Base-by-base conservation (phyloP, 35 echinoderm and acorn worm species). In the Holothuria glaberrima region DNA sequence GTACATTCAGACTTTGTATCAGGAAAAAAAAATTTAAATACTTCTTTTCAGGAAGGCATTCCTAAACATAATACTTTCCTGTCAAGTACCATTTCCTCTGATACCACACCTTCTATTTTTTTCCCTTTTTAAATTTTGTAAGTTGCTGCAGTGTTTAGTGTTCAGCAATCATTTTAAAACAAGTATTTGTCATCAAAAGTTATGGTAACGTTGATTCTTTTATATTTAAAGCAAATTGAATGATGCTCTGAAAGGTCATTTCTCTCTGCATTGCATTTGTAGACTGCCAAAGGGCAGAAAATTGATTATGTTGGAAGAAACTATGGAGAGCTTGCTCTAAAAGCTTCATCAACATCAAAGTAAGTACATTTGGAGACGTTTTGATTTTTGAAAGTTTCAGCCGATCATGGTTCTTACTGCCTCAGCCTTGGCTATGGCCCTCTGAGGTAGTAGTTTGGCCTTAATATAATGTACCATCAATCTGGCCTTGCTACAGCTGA, bases 271-370 rank as follows among this genome's bases (percentile, higher is more conserved):
- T 54, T 35, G 6, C 24, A 18, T 41, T 78, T 28, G 4, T 38
- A 78, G 74, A 35, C 36, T 12, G 74, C 74, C 21, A 48, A 33
- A 22, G 74, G 74, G 24, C 74, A 45, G n/a, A 48, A 48, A 13
- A 50, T 78, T 41, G 74, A 78, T 48, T 78, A 78, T 0, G 74
- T 78, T 1, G 74, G 74, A 1, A n/a, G 1, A 2, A 78, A 78
- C 41, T 78, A 78, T 28, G 74, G 74, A 3, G 74, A 26, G 19
- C 74, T 24, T 48, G 74, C 74, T 6, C 33, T 48, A 1, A 78
- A 78, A 33, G 74, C 74, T 0, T 21, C 21, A 27, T 30, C 74
- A n/a, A 52, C 74, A 25, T 78, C 74, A 48, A 78, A 78, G 74
- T 78, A 50, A 48, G 74, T 50, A 25, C 13, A 12, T 21, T 14